Percentiles rank a stretch among this genome's conserved stretches.
phyloP scores from a whole-genome alignment of 35 echinoderm and acorn worm genomes.

The Amphiura filiformis region DNA sequence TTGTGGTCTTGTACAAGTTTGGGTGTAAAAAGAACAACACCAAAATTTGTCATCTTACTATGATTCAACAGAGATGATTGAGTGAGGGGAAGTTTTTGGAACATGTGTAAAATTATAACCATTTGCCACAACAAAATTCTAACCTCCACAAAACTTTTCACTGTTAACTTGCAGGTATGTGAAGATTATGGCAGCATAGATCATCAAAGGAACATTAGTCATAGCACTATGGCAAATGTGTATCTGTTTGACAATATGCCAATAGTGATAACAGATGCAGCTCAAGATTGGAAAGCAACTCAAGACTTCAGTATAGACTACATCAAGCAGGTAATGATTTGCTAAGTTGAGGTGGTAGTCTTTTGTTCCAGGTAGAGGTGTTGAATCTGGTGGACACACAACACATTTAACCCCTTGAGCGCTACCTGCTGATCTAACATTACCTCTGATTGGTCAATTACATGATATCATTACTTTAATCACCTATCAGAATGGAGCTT shows the following conservation, averaged over 20 bases:
- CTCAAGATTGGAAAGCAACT: slow-evolving; percentile 18
- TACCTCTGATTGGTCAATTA: too few relatives aligned
- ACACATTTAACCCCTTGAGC: background rate
- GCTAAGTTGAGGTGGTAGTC: background rate
- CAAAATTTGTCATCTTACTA: too few relatives aligned
- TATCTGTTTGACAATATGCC: slow-evolving; percentile 40
- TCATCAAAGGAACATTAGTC: background rate
- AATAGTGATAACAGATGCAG: slow-evolving; percentile 28
- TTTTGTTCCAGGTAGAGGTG: background rate
- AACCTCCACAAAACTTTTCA: too few relatives aligned
- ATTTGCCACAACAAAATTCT: too few relatives aligned
- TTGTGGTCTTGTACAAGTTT: too few relatives aligned
- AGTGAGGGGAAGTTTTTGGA: too few relatives aligned
- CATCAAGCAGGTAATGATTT: slow-evolving; percentile 40
- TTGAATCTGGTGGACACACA: background rate
- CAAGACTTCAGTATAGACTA: slow-evolving; percentile 26
- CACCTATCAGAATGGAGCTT: too few relatives aligned
- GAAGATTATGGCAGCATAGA: slow-evolving; percentile 2
- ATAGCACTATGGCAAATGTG: background rate
- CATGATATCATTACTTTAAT: too few relatives aligned
- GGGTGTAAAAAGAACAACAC: too few relatives aligned
- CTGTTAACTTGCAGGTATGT: background rate
- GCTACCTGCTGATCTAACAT: too few relatives aligned
- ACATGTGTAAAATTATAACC: too few relatives aligned
- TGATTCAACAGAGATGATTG: too few relatives aligned